phyloP scores from a whole-genome alignment of 2,888 invertebrate genomes.

The Diachrysia chrysitis region DNA sequence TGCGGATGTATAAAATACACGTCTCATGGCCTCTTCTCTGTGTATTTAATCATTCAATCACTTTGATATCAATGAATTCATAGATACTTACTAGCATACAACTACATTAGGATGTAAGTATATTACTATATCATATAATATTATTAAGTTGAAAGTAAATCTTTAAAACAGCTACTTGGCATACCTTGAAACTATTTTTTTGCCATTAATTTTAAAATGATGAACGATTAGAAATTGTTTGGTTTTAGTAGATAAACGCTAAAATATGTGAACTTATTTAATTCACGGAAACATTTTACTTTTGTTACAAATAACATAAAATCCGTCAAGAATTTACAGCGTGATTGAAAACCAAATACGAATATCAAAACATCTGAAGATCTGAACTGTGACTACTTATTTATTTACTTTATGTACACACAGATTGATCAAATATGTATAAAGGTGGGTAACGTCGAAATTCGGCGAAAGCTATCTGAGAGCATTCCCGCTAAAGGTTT shows the following conservation, averaged over 20 bases:
- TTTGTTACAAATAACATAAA: background rate
- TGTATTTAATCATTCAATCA: conserved; percentile 11
- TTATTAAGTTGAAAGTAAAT: too few species aligned
- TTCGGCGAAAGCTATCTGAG: conserved; percentile 6
- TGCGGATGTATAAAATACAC: conserved; percentile 25
- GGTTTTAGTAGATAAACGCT: too few species aligned
- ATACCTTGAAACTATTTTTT: too few species aligned
- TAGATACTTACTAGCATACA: too few species aligned
- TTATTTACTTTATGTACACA: conserved; percentile 1
- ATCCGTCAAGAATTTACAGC: background rate
- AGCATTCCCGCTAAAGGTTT: background rate
- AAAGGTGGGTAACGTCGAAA: background rate
- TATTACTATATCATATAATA: too few species aligned
- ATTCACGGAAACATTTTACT: background rate
- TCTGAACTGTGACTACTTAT: conserved; percentile 5
- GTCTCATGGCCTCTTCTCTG: conserved; percentile 30
- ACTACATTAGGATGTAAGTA: too few species aligned
- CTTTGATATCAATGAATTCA: background rate
- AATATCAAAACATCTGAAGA: conserved; percentile 7
- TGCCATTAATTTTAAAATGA: too few species aligned
- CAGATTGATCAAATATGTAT: conserved; percentile 7
- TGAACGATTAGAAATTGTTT: too few species aligned
- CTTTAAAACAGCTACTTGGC: too few species aligned
- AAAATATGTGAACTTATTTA: background rate
- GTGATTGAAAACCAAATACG: background rate